Evolutionary conservation across 1,140 invertebrate genomes (phyloP), one percentile per base, ranked within the genome.

Genomic region (Drosophila kanapiae): DNA sequence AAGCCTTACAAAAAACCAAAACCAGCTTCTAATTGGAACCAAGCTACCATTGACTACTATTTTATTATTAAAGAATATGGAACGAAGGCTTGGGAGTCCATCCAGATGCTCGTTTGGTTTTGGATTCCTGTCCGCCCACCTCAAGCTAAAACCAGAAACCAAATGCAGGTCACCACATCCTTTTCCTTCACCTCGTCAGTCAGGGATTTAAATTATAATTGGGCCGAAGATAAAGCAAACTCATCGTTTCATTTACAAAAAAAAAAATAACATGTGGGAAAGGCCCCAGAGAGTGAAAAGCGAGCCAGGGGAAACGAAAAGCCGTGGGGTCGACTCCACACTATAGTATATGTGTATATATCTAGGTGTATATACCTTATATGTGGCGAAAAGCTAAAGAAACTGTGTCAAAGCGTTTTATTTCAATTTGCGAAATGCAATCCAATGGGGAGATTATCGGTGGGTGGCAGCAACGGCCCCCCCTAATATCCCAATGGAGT

Each of bases 161-260:
- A 38, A 35, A 33, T 51, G 59, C 48, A 63, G 60, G 45, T 27
- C 58, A 68, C 16, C 31, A 14, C 51, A 13, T 3, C 27, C 35
- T 35, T 4, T 23, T 10, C 18, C 67, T 23, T 18, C 11, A 11
- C 18, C 27, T 11, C 0, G 5, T 38, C 14, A 53, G 35, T 45
- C 42, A 27, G 49, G 23, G 23, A 31, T 56, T 65, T 75, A 35
- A 75, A 63, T 63, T 63, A 56, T 61, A 45, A 54, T 38, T 35
- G 40, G 23, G 56, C 51, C 33, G 42, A 64, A 72, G 69, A 57
- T 65, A 65, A 53, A 62, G 64, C 23, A 40, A 69, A 38, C 75
- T 68, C 61, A 68, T 72, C 45, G 71, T 87, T 84, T 81, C 82
- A 80, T 75, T 88, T 84, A 77, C 84, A 72, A 87, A 23, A 23